Percentiles rank a stretch among this genome's conserved stretches.
Conservation (phyloP, 1,140 invertebrate species). For the Aphidius ervi region DNA sequence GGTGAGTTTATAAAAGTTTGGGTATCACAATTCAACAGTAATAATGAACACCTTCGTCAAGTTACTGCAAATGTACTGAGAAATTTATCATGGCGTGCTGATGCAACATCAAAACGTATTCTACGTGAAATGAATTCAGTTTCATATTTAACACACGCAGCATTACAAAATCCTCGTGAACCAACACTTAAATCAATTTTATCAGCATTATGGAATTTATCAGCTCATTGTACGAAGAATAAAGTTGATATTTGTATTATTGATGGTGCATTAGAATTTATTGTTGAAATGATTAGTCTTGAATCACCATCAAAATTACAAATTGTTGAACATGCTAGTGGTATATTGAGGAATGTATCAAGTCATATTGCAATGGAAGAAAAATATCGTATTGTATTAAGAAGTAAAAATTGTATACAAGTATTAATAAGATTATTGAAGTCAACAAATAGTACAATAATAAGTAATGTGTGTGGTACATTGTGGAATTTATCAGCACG, state of each 20-base stretch:
- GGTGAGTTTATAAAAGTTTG: constrained; percentile 84
- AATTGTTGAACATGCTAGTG: constrained; percentile 92
- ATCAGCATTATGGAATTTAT: constrained; percentile 93
- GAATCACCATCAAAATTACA: constrained; percentile 82
- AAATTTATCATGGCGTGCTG: constrained; percentile 95
- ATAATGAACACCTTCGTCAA: constrained; percentile 88
- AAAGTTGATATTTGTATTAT: constrained; percentile 90
- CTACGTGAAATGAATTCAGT: constrained; percentile 87
- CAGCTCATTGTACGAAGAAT: constrained; percentile 90
- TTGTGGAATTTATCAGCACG: constrained; percentile 94
- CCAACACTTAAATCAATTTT: constrained; percentile 91
- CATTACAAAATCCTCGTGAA: constrained; percentile 87
- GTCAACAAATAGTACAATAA: constrained; percentile 89
- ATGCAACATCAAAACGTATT: constrained; percentile 83
- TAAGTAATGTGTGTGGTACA: constrained; percentile 94
- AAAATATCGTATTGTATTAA: constrained; percentile 80
- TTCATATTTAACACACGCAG: constrained; percentile 74
- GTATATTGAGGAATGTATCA: constrained; percentile 91
- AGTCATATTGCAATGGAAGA: constrained; percentile 89
- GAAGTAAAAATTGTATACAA: constrained; percentile 82
- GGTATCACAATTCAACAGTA: constrained; percentile 80
- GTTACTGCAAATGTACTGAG: constrained; percentile 90
- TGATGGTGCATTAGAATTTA: constrained; percentile 80
- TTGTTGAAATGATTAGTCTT: constrained; percentile 84
- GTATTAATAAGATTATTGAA: constrained; percentile 89